Evolutionary conservation across 2,888 invertebrate genomes (phyloP), one percentile per base, ranked within the genome.

Genomic region (Coleophora flavipennella): DNA sequence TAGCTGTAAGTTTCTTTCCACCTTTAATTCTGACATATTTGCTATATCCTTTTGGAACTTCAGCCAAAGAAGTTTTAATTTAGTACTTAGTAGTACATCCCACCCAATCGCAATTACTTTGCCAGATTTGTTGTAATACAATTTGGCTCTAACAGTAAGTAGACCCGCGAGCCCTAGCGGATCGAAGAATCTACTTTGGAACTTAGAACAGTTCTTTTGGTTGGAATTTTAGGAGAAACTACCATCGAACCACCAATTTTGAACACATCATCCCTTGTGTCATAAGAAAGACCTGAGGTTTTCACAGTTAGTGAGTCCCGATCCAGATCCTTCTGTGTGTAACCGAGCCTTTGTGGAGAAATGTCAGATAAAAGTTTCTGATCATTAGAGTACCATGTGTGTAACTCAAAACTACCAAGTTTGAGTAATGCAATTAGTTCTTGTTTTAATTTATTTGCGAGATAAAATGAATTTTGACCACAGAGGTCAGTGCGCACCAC

Each of bases 381-480:
- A 20, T 28, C 8, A 31, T 40, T 40, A 8, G 40, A 33, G 6
- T 4, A n/a, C 33, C 29, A 36, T 12, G 36, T 40, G 12, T 40
- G 40, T 7, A 40, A 13, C 2, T 29, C n/a, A n/a, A 40, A 40
- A 13, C 36, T 13, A 6, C 25, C 40, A 10, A 20, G 11, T 9
- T 20, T 2, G 10, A 36, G 8, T 9, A 40, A 3, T 1, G 6
- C 10, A 12, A 27, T 13, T 8, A 40, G 20, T 11, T 36, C 20
- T 4, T 28, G 11, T 40, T 36, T 40, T 7, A 33, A 11, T n/a
- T 20, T 3, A 20, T 20, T 20, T 20, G 3, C 20, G 3, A 4
- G 20, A 6, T 20, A 13, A 3, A 28, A 12, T 3, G 6, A n/a
- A 9, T 13, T 29, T 28, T 2, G 11, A 7, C 36, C 33, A 6